phyloP scores from a whole-genome alignment of 2,797 vertebrate species.

The Okamejei kenojei region DNA sequence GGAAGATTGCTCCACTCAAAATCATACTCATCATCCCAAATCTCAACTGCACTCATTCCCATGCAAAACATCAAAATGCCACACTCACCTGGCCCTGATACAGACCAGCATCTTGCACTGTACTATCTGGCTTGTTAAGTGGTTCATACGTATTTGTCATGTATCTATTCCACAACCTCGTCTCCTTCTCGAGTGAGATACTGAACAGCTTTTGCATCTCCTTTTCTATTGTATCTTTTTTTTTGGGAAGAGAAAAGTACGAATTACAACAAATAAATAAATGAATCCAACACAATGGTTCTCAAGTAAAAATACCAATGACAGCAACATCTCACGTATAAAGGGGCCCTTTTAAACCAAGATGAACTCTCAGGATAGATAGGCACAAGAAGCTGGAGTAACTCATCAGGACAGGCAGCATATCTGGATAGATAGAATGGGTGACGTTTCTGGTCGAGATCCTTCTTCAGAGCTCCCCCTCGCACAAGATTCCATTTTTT shows the following conservation, averaged over 20 bases:
- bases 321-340: not conserved
- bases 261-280: not conserved
- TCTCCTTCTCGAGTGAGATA: constrained; percentile 81
- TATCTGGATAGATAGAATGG: too few species aligned
- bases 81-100: constrained; percentile 86
- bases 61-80: not conserved
- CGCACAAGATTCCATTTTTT: not conserved
- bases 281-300: not conserved
- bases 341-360: not conserved
- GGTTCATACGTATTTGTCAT: constrained; percentile 89
- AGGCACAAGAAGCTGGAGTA: too few species aligned
- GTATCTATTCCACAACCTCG: constrained; percentile 91
- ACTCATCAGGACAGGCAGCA: too few species aligned
- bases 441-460: too few species aligned
- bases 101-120: constrained; percentile 88
- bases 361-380: not conserved
- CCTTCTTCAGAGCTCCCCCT: too few species aligned
- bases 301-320: not conserved
- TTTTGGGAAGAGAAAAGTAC: constrained; percentile 15
- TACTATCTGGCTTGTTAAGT: constrained; percentile 87
- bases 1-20: not conserved
- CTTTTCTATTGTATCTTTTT: constrained; percentile 82
- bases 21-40: not conserved
- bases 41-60: not conserved
- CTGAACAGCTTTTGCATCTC: constrained; percentile 86